Percentiles rank a stretch among this genome's conserved stretches.
phyloP scores from a whole-genome alignment of 2,113 vertebrate genomes.

The Python bivittatus region DNA sequence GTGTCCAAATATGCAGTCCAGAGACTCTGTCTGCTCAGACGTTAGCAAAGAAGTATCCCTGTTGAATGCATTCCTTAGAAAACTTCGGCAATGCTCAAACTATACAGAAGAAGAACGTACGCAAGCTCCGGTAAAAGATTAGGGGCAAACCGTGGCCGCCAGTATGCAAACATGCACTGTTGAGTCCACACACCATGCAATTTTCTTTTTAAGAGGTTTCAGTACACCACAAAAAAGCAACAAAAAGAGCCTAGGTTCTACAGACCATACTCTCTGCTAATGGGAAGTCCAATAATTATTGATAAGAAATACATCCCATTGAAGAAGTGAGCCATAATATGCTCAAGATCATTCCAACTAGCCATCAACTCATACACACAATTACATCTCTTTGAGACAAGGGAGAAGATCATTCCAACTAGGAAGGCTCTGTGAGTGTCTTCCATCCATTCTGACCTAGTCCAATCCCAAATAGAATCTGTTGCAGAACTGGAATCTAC shows the following conservation, averaged over 20 bases:
- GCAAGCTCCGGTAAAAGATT: neutral
- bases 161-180: neutral
- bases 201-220: neutral
- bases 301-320: neutral
- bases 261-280: neutral
- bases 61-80: conserved; percentile 1
- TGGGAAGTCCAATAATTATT: neutral
- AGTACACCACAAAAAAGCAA: neutral
- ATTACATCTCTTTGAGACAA: neutral
- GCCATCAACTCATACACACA: neutral
- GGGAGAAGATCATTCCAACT: neutral
- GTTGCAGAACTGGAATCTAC: neutral
- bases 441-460: neutral
- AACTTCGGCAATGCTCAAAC: conserved; percentile 12
- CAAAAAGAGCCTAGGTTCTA: neutral
- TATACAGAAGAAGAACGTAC: neutral
- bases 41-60: neutral
- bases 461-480: neutral
- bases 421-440: neutral
- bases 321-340: neutral
- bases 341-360: neutral
- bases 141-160: neutral
- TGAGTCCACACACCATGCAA: neutral
- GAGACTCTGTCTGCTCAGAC: neutral
- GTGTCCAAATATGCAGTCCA: neutral